Conservation (phyloP, 92 coral and sea anemone genomes). For the Epizoanthus ramosus region DNA sequence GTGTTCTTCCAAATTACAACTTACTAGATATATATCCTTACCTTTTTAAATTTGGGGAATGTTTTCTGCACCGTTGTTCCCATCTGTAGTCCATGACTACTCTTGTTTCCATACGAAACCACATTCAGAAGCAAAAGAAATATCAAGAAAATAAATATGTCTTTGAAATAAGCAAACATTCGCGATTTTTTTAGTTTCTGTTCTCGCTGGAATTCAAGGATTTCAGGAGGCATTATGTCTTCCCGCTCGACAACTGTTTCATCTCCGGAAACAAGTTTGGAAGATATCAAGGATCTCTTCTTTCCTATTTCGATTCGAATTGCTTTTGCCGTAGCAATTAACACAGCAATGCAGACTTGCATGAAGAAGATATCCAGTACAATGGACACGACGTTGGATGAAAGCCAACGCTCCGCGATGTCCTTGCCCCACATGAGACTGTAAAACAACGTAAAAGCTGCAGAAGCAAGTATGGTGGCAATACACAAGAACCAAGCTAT, state of each 20-base stretch:
- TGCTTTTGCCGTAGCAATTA: background rate
- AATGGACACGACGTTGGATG: conserved; percentile 1
- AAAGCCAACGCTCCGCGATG: conserved; percentile 24
- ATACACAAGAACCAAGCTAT: conserved; percentile 26
- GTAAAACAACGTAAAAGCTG: conserved; percentile 31
- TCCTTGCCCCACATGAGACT: conserved; percentile 33
- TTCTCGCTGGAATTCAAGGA: conserved; percentile 12
- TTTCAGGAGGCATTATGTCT: background rate
- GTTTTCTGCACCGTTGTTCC: background rate
- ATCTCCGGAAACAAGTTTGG: background rate
- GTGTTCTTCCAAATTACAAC: background rate
- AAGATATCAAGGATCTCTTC: background rate
- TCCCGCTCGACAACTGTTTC: background rate
- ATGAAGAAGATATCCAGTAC: conserved; percentile 8
- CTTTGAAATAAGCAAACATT: conserved; percentile 8
- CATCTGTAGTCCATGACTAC: background rate
- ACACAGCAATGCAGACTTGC: background rate
- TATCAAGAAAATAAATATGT: conserved; percentile 1
- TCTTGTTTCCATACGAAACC: background rate
- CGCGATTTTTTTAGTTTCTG: background rate
- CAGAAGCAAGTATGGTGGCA: background rate
- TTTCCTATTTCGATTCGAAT: background rate
- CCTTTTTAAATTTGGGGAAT: background rate
- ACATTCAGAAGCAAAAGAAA: background rate
- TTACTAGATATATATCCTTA: background rate